phyloP scores from a whole-genome alignment of 1,140 invertebrate species.

The Nephila pilipes region DNA sequence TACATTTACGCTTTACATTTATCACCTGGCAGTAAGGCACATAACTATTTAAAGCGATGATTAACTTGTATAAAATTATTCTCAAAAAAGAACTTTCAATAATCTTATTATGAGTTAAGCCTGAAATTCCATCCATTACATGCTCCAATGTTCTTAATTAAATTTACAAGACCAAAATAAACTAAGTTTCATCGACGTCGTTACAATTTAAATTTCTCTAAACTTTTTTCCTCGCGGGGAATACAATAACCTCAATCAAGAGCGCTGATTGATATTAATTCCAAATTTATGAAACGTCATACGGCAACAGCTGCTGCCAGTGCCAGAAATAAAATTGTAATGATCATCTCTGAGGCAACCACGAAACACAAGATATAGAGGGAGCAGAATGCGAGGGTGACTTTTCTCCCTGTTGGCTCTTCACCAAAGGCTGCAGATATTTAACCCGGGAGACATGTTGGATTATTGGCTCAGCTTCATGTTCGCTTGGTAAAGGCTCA shows the following conservation, averaged over 20 bases:
- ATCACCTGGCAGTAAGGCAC: too few species aligned
- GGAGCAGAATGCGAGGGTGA: neutral
- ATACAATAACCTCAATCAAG: neutral
- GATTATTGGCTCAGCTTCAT: conserved; percentile 7
- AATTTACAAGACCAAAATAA: too few species aligned
- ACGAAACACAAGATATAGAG: neutral
- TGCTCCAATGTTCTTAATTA: too few species aligned
- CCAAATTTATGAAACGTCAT: conserved; percentile 15
- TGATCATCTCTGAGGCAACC: neutral
- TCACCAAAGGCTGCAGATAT: conserved; percentile 16
- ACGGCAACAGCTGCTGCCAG: conserved; percentile 10
- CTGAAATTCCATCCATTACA: too few species aligned
- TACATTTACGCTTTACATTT: too few species aligned
- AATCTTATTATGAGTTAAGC: too few species aligned
- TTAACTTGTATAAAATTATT: too few species aligned
- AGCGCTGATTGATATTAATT: neutral
- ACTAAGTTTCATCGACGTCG: too few species aligned
- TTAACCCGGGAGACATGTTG: neutral
- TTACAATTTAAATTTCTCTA: too few species aligned
- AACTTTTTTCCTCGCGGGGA: neutral
- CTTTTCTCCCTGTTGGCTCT: neutral
- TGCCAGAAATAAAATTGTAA: conserved; percentile 33
- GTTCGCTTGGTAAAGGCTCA: neutral
- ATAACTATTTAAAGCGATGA: too few species aligned
- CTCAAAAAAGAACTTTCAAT: too few species aligned